Evolutionary conservation across 2,797 vertebrate genomes (phyloP), one percentile per base, ranked within the genome.

Genomic region (Poeciliopsis presidionis): DNA sequence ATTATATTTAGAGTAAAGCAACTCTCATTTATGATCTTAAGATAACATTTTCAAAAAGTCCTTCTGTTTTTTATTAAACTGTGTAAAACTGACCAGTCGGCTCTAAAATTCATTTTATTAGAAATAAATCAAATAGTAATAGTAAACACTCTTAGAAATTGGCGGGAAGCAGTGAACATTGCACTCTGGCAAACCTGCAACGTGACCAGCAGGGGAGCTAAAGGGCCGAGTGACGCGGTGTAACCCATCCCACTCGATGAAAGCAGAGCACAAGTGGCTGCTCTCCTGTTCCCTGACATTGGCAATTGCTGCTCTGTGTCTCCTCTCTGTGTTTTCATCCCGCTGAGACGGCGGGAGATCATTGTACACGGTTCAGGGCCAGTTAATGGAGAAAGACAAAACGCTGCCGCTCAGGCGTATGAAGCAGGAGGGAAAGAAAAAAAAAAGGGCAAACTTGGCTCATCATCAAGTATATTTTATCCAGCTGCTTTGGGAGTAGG

Each of bases 391-490:
- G 84, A 80, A 86, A 88, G 78, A 92, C 89, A 83, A 92, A 91
- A 87, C 79, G 77, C 43, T 51, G 70, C 81, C 89, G 81, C 82
- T 89, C 88, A 87, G 51, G 84, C 72, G 33, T 77, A 83, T 46
- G 41, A 70, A 70, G 67, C 67, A 65, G 73, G 51, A 74, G 55
- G 4, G 5, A 4, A 5, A 12, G 1, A 5, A 39, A 39, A 39
- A 39, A 28, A 43, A 70, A 76, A 87, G 86, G 83, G 47, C 79
- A 82, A 72, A 86, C 85, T 88, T 92, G 90, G 90, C 91, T 87
- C 78, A 79, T 71, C 53, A 90, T 90, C 84, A 91, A 91, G 89
- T 90, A 87, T 88, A 82, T 88, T 92, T 91, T 88, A 87, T 91
- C 88, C 91, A 90, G 90, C 89, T 93, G 87, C 89, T 92, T 74